Percentiles rank a stretch among this genome's conserved stretches.
Conservation (phyloP, 2,797 vertebrate genomes). For the Dendrocincla fuliginosa region DNA sequence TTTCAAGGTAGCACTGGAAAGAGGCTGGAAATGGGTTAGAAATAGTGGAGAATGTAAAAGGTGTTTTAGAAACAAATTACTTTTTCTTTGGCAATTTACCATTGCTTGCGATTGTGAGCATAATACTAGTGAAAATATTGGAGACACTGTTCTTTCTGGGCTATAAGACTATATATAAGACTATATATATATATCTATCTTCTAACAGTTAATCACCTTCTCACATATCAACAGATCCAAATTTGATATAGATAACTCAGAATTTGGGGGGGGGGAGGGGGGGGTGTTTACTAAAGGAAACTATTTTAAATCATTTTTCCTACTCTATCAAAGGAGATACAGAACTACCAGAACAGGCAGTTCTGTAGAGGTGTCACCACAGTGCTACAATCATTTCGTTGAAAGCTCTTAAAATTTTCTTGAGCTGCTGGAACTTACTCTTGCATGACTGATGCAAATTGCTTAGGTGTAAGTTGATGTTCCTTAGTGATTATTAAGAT, state of each 20-base stretch:
- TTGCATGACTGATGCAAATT: neutral
- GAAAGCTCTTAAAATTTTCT: neutral
- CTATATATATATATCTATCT: neutral
- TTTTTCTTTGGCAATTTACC: neutral
- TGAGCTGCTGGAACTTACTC: neutral
- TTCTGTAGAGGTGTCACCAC: neutral
- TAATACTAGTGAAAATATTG: neutral
- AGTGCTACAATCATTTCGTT: neutral
- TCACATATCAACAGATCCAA: neutral
- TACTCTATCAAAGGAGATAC: neutral
- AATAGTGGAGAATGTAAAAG: neutral
- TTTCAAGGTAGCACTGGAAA: neutral
- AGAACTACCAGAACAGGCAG: neutral
- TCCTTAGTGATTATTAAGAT: neutral
- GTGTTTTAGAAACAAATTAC: neutral
- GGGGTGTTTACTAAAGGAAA: neutral
- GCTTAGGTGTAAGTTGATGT: neutral
- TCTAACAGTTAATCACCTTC: neutral
- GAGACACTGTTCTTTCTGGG: neutral
- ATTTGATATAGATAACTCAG: neutral
- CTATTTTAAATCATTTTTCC: neutral
- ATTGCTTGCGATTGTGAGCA: neutral
- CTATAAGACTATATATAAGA: neutral
- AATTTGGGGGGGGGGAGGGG: neutral
- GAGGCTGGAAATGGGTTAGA: neutral